A percentile compares a stretch with the other conserved stretches of the same genome.
Conservation (phyloP, 2,797 vertebrate species). For the Otus scops region DNA sequence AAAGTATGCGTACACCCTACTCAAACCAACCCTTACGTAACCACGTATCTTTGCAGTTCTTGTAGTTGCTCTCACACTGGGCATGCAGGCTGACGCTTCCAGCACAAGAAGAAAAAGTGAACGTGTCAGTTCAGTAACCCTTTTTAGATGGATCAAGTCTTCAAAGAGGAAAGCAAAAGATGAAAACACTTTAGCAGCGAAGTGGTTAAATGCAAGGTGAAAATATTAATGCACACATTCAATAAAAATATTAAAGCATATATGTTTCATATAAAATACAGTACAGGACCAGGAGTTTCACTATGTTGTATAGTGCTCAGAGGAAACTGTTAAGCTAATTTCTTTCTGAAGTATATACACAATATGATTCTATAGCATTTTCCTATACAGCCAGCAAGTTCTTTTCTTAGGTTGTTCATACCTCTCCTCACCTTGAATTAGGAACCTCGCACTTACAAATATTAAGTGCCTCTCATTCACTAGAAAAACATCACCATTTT, state of each 20-base stretch:
- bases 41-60: not conserved
- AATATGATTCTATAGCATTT: conserved; percentile 74
- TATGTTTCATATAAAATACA: conserved; percentile 92
- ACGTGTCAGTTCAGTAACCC: not conserved
- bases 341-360: conserved; percentile 84
- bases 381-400: conserved; percentile 93
- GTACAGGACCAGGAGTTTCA: conserved; percentile 89
- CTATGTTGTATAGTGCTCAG: conserved; percentile 84
- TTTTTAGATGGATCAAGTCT: conserved; percentile 75
- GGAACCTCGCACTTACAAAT: conserved; percentile 76
- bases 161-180: conserved; percentile 65
- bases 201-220: conserved; percentile 86
- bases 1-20: not conserved
- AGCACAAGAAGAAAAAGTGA: conserved; percentile 54
- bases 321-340: conserved; percentile 83
- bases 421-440: conserved; percentile 81
- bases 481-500: conserved; percentile 52
- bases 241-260: conserved; percentile 82
- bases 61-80: not conserved
- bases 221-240: conserved; percentile 84
- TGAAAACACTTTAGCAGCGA: conserved; percentile 86
- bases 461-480: conserved; percentile 56
- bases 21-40: not conserved
- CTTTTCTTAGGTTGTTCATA: conserved; percentile 86
- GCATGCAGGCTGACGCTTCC: not conserved